phyloP scores from a whole-genome alignment of 64 coral and sea anemone genomes.

The Astreopora myriophthalma region DNA sequence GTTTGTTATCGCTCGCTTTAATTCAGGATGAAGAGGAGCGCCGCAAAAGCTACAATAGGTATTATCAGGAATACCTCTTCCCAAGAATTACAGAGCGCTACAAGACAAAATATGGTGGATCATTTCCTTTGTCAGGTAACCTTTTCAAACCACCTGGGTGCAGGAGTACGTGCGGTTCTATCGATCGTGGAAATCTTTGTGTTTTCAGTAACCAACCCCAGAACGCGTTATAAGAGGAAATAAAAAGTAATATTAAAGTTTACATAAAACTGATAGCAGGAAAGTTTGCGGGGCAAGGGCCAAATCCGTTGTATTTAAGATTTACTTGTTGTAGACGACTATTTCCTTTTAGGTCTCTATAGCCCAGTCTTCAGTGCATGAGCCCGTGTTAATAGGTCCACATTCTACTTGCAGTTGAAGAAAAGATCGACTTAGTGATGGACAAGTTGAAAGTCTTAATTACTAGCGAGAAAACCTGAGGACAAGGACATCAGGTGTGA shows the following conservation, averaged over 20 bases:
- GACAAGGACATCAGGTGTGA: too few relatives aligned
- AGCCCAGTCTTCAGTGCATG: background rate
- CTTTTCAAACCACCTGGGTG: background rate
- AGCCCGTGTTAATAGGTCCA: too few relatives aligned
- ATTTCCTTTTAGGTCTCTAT: too few relatives aligned
- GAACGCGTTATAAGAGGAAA: too few relatives aligned
- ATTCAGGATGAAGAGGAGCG: background rate
- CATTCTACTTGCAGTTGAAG: background rate
- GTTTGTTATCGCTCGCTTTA: background rate
- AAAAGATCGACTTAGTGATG: constrained; percentile 4
- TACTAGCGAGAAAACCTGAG: background rate
- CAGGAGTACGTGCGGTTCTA: too few relatives aligned
- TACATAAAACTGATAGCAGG: too few relatives aligned
- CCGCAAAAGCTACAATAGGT: background rate
- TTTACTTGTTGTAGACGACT: too few relatives aligned
- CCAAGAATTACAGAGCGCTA: background rate
- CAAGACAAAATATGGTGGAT: background rate
- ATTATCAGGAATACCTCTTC: background rate
- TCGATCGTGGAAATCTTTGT: background rate
- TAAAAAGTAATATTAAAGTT: too few relatives aligned
- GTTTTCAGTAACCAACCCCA: background rate
- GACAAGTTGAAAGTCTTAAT: background rate
- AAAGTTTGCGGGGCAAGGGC: too few relatives aligned
- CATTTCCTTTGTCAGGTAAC: constrained; percentile 14
- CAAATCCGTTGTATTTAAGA: too few relatives aligned